Evolutionary conservation across 2,888 invertebrate genomes (phyloP).

Genomic region (Erebia ligea): DNA sequence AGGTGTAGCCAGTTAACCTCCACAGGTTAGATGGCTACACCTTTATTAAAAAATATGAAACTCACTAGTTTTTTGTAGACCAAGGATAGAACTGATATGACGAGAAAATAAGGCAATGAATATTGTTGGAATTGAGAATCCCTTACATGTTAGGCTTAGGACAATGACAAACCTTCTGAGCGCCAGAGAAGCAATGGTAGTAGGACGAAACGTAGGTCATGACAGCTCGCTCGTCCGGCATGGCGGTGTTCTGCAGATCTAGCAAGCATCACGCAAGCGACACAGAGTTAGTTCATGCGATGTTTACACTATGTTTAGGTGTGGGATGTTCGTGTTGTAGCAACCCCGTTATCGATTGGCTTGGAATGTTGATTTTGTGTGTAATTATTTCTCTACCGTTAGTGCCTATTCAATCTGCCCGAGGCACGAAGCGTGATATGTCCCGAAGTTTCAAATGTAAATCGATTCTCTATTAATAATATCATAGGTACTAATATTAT

Average conservation of each 20-base stretch:
- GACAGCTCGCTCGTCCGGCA: slow-evolving; percentile 99
- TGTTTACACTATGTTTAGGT: slow-evolving; percentile 23
- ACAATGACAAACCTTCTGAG: slow-evolving; percentile 94
- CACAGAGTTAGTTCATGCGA: slow-evolving; percentile 75
- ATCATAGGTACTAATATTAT: too few species aligned
- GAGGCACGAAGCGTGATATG: too few species aligned
- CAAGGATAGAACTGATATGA: neutral
- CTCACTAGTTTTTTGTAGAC: neutral
- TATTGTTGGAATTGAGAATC: neutral
- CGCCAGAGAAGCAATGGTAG: slow-evolving; percentile 99
- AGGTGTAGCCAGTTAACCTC: too few species aligned
- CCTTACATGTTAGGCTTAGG: slow-evolving; percentile 6
- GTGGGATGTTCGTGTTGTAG: slow-evolving; percentile 56
- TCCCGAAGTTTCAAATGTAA: neutral
- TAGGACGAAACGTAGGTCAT: slow-evolving; percentile 99
- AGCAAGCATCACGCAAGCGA: slow-evolving; percentile 81
- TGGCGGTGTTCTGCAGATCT: slow-evolving; percentile 99
- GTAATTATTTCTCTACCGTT: too few species aligned
- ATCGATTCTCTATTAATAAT: neutral
- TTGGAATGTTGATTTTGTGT: neutral
- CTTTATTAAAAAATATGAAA: neutral
- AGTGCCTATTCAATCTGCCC: too few species aligned
- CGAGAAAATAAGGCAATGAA: neutral
- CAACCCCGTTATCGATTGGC: neutral
- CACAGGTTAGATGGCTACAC: neutral